Base-by-base conservation (phyloP, 2,888 invertebrate genomes). In the Cryptus viduatorius region DNA sequence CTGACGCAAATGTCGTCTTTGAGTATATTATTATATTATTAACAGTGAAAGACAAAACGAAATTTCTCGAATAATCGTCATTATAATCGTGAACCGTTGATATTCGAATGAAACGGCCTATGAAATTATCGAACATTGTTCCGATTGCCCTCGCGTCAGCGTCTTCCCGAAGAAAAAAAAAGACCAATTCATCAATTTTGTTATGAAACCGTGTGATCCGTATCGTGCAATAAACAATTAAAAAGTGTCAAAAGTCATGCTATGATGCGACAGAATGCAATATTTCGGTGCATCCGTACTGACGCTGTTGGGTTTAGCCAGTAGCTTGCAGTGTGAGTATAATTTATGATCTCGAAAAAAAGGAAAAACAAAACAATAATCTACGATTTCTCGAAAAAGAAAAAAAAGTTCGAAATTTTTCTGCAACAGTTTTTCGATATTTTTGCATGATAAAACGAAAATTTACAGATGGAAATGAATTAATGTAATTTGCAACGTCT, bases 221-320 rank as follows among this genome's bases (percentile, higher is more conserved):
- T 77, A 59, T 72, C 50, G 64, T 37, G 37, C 37, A 37, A 37
- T 61, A 29, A 68, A 71, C 64, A 29, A 79, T 64, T 71, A 44
- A 48, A 72, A 73, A 64, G 61, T 79, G 44, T 77, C 68, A 42
- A 65, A 53, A 69, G 84, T 77, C 14, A 82, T 84, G 80, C 81
- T 87, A 87, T 80, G 79, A 87, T 85, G 86, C 86, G 82, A 86
- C 86, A 86, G 37, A 72, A 87, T 87, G 87, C 84, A 78, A 86
- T 85, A 86, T 85, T 76, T 85, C 77, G 77, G 79, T 83, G 82
- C 79, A 85, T 82, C 81, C 61, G 53, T 87, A 81, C 59, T 83
- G 78, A 79, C 83, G 78, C 75, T 86, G 29, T 72, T 83, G 72
- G 67, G 83, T 79, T 80, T 87, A 44, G 83, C 64, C 67, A 84